phyloP scores from a whole-genome alignment of 1,140 invertebrate species.

The Holotrichia oblita region DNA sequence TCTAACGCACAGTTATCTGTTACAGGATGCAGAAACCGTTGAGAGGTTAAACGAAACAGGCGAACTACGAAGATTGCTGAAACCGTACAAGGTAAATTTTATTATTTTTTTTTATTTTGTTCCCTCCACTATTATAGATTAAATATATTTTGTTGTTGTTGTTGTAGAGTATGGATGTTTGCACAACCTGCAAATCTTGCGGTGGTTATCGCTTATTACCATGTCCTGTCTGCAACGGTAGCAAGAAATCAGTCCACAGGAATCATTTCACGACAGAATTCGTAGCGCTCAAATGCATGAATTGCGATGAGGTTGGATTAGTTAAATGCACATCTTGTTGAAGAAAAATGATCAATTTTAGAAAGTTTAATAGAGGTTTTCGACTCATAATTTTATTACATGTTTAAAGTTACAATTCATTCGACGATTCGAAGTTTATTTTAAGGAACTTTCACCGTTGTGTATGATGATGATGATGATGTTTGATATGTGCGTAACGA shows the following conservation, averaged over 20 bases:
- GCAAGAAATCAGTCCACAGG: conserved; percentile 92
- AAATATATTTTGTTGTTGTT: neutral
- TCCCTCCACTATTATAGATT: neutral
- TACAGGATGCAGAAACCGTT: conserved; percentile 87
- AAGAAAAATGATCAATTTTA: conserved; percentile 33
- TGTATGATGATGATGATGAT: too few relatives aligned
- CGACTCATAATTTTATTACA: too few relatives aligned
- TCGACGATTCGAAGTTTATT: too few relatives aligned
- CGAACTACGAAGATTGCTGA: conserved; percentile 85
- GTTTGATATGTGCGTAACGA: too few relatives aligned
- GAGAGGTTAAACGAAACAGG: conserved; percentile 92
- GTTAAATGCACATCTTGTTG: conserved; percentile 85
- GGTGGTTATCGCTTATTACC: conserved; percentile 91
- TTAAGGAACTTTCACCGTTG: too few relatives aligned
- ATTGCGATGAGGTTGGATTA: conserved; percentile 93
- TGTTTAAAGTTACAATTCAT: too few relatives aligned
- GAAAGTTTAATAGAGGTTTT: too few relatives aligned
- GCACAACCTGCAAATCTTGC: conserved; percentile 84
- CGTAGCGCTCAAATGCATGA: conserved; percentile 94
- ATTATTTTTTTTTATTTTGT: neutral
- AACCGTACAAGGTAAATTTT: conserved; percentile 89
- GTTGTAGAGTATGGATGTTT: conserved; percentile 81
- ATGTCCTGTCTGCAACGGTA: conserved; percentile 90
- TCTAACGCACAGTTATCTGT: conserved; percentile 53
- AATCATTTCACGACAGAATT: conserved; percentile 95